A percentile compares a stretch with the other conserved stretches of the same genome.
phyloP scores from a whole-genome alignment of 1,140 invertebrate species.

The Pseudomyrmex gracilis region DNA sequence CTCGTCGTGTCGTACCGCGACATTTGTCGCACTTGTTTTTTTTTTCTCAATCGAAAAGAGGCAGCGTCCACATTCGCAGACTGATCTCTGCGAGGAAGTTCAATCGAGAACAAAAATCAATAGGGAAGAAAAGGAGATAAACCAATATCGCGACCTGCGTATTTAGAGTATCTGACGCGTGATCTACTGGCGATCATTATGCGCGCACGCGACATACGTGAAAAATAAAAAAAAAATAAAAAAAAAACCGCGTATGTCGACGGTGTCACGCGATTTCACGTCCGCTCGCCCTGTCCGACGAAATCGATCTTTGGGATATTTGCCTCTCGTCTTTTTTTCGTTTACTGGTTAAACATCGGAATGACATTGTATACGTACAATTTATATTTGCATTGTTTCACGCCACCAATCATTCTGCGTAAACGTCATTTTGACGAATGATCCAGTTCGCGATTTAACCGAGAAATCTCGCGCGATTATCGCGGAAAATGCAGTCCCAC shows the following conservation, averaged over 20 bases:
- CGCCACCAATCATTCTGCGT: not conserved
- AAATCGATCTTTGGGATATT: constrained; percentile 19
- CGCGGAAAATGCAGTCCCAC: constrained; percentile 13
- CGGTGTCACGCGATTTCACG: constrained; percentile 40
- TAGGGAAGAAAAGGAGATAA: not conserved
- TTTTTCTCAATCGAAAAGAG: not conserved
- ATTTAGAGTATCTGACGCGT: not conserved
- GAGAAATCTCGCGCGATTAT: constrained; percentile 17
- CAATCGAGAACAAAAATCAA: not conserved
- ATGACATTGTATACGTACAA: not conserved
- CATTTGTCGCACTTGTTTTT: not conserved
- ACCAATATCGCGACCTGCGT: constrained; percentile 11
- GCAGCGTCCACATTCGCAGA: not conserved
- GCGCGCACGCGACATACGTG: not conserved
- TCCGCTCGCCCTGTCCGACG: constrained; percentile 11
- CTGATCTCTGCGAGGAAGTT: not conserved
- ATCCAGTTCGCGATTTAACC: not conserved
- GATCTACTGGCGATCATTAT: constrained; percentile 20
- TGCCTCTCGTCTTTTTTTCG: not conserved
- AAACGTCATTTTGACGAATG: not conserved
- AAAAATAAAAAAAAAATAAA: constrained; percentile 29
- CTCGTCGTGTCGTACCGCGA: not conserved
- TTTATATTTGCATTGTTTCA: not conserved
- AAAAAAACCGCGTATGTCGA: not conserved
- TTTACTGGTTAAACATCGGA: not conserved